Conservation (phyloP, 2,888 invertebrate genomes). For the Apamea sordens region DNA sequence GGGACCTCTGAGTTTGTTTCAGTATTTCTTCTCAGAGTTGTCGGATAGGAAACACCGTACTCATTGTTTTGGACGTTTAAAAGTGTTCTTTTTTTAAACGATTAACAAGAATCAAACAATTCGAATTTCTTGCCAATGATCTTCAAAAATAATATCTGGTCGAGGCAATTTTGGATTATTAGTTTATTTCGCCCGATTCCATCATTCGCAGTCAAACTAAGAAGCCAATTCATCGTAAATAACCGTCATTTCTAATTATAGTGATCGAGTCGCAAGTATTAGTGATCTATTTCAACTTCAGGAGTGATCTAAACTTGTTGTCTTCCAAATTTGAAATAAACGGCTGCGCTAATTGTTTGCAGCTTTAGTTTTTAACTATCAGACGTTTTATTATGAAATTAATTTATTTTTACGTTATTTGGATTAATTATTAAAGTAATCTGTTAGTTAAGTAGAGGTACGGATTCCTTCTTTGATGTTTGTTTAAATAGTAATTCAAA, state of each 20-base stretch:
- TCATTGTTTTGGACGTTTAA: not conserved
- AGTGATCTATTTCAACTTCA: slow-evolving; percentile 44
- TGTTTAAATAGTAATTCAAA: not conserved
- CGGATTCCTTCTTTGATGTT: not conserved
- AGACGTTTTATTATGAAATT: not conserved
- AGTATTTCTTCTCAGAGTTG: not conserved
- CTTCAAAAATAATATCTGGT: not conserved
- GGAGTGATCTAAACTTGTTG: slow-evolving; percentile 37
- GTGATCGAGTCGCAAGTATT: slow-evolving; percentile 33
- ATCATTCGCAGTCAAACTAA: slow-evolving; percentile 5
- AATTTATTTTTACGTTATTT: not conserved
- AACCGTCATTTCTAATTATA: slow-evolving; percentile 61
- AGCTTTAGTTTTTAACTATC: not conserved
- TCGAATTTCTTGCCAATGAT: not conserved
- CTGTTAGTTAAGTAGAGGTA: not conserved
- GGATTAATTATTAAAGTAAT: not conserved
- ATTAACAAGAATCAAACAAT: not conserved
- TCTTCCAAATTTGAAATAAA: slow-evolving; percentile 39
- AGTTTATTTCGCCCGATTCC: slow-evolving; percentile 14
- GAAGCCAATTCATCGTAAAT: slow-evolving; percentile 52
- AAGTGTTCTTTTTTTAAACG: not conserved
- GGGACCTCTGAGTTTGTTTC: not conserved
- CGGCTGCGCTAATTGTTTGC: slow-evolving; percentile 9
- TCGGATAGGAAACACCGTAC: not conserved
- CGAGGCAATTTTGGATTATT: not conserved